phyloP scores from a whole-genome alignment of 2,113 vertebrate genomes.

The Proteles cristata region DNA sequence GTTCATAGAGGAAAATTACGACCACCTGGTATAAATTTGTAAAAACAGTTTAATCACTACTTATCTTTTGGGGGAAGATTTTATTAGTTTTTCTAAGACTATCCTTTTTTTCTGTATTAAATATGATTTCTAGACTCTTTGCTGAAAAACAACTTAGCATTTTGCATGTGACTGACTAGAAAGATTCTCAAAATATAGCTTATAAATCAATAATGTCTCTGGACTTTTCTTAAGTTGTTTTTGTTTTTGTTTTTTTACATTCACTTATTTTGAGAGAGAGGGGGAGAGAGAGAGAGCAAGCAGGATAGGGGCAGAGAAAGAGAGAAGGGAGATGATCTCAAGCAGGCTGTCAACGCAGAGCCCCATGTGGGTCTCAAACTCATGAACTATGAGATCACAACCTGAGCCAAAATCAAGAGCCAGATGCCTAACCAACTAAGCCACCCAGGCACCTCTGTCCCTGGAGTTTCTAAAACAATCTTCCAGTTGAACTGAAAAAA shows the following conservation, averaged over 20 bases:
- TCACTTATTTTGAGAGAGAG: no score
- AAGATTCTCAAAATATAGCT: constrained; percentile 7
- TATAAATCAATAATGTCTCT: neutral
- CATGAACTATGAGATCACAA: no score
- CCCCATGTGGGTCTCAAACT: no score
- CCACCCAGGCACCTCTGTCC: neutral
- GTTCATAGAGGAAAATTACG: neutral
- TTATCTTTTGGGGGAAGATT: constrained; percentile 20
- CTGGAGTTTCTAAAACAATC: constrained; percentile 17
- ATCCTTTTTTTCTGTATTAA: neutral
- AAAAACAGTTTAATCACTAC: constrained; percentile 36
- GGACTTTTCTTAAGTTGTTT: neutral
- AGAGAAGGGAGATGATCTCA: no score
- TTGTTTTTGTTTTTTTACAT: no score
- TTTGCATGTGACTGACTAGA: neutral
- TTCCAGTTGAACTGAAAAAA: neutral
- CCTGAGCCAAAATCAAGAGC: no score
- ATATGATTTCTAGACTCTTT: constrained; percentile 15
- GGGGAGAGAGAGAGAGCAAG: no score
- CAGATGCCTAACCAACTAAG: no score
- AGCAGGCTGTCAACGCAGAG: no score
- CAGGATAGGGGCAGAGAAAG: no score
- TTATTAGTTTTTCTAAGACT: neutral
- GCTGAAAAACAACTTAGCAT: constrained; percentile 38
- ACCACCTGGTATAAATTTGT: neutral